Evolutionary conservation across 2,113 vertebrate species (phyloP).

Genomic region (Setophaga kirtlandii): DNA sequence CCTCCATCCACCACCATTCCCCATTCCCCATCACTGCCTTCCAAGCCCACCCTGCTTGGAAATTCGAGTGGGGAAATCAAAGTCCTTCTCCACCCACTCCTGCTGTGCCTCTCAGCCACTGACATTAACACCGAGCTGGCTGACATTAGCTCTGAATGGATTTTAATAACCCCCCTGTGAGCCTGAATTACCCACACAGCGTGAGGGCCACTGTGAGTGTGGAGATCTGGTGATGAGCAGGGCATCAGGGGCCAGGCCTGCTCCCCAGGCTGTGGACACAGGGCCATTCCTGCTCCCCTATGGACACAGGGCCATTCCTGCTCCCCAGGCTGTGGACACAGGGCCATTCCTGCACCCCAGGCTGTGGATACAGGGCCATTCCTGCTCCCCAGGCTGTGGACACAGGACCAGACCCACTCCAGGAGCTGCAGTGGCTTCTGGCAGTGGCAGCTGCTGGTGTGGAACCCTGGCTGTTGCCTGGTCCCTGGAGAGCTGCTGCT

Average conservation of each 20-base stretch:
- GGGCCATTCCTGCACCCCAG: not conserved
- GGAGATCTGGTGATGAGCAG: not conserved
- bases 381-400: not conserved
- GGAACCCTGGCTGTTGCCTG: not conserved
- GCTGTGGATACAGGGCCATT: not conserved
- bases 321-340: not conserved
- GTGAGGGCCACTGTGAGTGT: not conserved
- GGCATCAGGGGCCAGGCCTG: not conserved
- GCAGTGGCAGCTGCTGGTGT: not conserved
- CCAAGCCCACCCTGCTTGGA: not conserved
- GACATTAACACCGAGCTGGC: constrained; percentile 9
- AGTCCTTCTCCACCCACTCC: not conserved
- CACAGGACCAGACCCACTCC: not conserved
- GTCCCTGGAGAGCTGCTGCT: not conserved
- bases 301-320: not conserved
- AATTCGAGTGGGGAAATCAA: constrained; percentile 24
- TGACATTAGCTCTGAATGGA: constrained; percentile 48
- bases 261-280: not conserved
- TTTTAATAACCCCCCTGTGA: constrained; percentile 45
- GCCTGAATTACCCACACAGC: constrained; percentile 14
- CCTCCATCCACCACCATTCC: rapidly evolving
- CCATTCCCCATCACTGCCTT: rapidly evolving
- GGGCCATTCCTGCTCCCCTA: not conserved
- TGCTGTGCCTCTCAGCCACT: constrained; percentile 47
- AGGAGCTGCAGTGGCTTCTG: not conserved